phyloP scores from a whole-genome alignment of 1,140 invertebrate genomes.

The Nylanderia fulva region DNA sequence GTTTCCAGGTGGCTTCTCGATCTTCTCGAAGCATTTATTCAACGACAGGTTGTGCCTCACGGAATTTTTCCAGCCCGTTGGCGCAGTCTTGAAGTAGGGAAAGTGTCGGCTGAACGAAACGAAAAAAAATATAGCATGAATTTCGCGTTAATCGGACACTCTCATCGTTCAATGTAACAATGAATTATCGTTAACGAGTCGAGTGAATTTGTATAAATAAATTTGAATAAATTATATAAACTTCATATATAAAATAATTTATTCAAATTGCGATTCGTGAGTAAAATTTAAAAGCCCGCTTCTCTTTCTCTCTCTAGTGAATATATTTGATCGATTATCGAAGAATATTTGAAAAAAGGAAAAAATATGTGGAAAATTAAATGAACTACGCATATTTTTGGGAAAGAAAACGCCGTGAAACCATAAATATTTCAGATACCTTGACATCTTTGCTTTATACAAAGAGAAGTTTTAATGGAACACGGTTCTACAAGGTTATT shows the following conservation, averaged over 20 bases:
- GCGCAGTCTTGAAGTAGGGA: conserved; percentile 98
- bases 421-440: neutral
- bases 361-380: neutral
- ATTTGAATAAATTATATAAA: too few relatives aligned
- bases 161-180: neutral
- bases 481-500: neutral
- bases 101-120: conserved; percentile 95
- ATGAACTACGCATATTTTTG: neutral
- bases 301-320: too few relatives aligned
- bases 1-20: conserved; percentile 95
- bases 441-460: neutral
- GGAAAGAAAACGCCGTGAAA: neutral
- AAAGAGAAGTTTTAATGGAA: neutral
- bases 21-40: conserved; percentile 99
- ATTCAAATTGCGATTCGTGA: too few relatives aligned
- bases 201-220: neutral
- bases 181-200: neutral
- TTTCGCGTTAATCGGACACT: neutral
- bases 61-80: conserved; percentile 99
- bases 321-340: too few relatives aligned
- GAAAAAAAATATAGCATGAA: conserved; percentile 24
- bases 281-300: too few relatives aligned
- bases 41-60: conserved; percentile 98
- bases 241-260: too few relatives aligned
- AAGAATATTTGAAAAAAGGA: too few relatives aligned